Conservation (phyloP, 37 sponge, comb jelly and placozoan genomes). For the Diacarnus erythraeanus region DNA sequence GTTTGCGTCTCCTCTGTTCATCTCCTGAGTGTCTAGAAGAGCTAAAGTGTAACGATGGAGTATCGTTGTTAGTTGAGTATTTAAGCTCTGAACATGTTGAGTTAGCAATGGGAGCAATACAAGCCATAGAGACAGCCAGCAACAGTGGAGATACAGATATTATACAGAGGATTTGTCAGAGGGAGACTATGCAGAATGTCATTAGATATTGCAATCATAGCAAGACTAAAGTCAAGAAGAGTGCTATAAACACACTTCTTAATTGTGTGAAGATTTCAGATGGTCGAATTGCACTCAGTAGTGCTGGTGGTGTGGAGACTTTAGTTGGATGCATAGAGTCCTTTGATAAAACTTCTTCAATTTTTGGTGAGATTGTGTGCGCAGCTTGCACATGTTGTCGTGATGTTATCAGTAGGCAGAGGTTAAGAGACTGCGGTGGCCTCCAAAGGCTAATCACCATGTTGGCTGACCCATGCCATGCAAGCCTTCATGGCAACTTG, state of each 20-base stretch:
- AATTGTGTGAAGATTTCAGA: conserved; percentile 32
- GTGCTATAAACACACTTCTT: conserved; percentile 15
- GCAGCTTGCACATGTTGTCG: conserved; percentile 47
- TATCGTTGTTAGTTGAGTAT: conserved; percentile 20
- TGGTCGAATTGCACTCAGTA: conserved; percentile 36
- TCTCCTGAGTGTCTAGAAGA: conserved; percentile 22
- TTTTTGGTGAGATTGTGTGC: conserved; percentile 6
- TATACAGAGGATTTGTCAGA: conserved; percentile 13
- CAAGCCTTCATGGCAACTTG: conserved; percentile 32
- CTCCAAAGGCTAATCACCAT: conserved; percentile 38
- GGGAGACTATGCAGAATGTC: conserved; percentile 15
- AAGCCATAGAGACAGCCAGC: not conserved
- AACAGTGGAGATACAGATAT: conserved; percentile 17
- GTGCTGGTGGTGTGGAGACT: conserved; percentile 58
- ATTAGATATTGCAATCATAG: not conserved
- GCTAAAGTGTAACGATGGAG: conserved; percentile 10
- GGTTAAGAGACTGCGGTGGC: conserved; percentile 59
- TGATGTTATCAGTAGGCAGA: conserved; percentile 53
- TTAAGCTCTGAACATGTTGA: conserved; percentile 17
- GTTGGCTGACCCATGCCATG: conserved; percentile 15
- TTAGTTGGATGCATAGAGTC: conserved; percentile 17
- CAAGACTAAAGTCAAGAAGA: not conserved
- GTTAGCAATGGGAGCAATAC: conserved; percentile 24
- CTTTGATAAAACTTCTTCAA: not conserved
- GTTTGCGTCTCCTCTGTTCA: conserved; percentile 17